phyloP scores from a whole-genome alignment of 92 coral and sea anemone genomes.

The Diadumene lineata region DNA sequence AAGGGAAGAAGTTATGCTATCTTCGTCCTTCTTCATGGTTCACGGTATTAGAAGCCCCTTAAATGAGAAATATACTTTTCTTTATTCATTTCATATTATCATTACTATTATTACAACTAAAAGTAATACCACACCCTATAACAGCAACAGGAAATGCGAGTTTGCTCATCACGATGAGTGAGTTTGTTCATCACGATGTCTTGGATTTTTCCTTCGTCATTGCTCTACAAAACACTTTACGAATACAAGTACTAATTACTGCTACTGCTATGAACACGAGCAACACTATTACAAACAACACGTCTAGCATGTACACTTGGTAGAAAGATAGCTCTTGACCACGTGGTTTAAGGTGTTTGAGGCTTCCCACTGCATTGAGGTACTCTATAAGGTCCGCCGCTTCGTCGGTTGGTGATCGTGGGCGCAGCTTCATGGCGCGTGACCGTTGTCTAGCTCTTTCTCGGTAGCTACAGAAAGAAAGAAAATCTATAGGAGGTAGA shows the following conservation, averaged over 20 bases:
- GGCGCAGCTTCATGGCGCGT: conserved; percentile 31
- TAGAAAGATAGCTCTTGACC: conserved; percentile 31
- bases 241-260: background rate
- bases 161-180: too few relatives aligned
- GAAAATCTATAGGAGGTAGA: too few relatives aligned
- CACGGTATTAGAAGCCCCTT: too few relatives aligned
- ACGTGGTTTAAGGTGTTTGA: conserved; percentile 30
- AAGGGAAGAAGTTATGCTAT: too few relatives aligned
- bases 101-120: too few relatives aligned
- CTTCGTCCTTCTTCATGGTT: too few relatives aligned
- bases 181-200: background rate
- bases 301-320: conserved; percentile 33
- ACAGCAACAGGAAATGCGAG: too few relatives aligned
- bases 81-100: too few relatives aligned
- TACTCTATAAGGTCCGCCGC: conserved; percentile 57
- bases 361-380: conserved; percentile 37
- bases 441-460: conserved; percentile 21
- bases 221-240: background rate
- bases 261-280: background rate
- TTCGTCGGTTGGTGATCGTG: conserved; percentile 44
- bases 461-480: conserved; percentile 28
- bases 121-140: too few relatives aligned
- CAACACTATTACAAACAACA: conserved; percentile 5
- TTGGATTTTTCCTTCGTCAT: background rate
- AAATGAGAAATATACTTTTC: too few relatives aligned